A percentile compares a stretch with the other conserved stretches of the same genome.
These are phyloP conservation scores for Podarcis siculus DNA, from an alignment of 2,797 vertebrate species.

Conservation along the genomic window DNA sequence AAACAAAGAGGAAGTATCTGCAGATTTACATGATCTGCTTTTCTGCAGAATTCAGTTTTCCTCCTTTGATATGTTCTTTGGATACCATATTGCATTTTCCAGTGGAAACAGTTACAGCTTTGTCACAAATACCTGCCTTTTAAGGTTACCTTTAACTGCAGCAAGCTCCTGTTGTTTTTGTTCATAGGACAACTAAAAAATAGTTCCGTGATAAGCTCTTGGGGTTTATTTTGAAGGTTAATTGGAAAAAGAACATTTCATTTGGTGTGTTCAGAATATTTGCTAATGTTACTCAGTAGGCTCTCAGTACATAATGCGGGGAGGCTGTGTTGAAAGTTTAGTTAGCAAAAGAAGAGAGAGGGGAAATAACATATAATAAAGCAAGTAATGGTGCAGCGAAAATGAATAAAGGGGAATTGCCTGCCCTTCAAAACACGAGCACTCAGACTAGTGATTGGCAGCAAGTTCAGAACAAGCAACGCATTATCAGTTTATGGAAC, in stretches of 20 bases:
- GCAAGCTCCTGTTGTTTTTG: conserved; percentile 20
- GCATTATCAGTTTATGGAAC: not conserved
- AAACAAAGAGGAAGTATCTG: not conserved
- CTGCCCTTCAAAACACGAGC: not conserved
- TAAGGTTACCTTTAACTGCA: conserved; percentile 1
- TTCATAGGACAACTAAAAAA: conserved; percentile 31
- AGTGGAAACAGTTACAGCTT: not conserved
- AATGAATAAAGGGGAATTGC: not conserved
- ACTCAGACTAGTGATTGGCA: not conserved
- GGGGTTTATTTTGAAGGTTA: conserved; percentile 45
- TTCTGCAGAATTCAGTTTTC: not conserved
- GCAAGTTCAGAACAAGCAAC: not conserved
- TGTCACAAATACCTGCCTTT: conserved; percentile 28
- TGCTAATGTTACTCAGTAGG: conserved; percentile 58
- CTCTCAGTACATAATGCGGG: not conserved
- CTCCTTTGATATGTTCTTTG: not conserved
- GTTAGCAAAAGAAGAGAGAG: not conserved
- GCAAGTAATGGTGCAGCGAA: not conserved
- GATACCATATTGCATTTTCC: not conserved
- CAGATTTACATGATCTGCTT: not conserved
- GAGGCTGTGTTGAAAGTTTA: not conserved
- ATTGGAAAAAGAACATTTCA: conserved; percentile 49
- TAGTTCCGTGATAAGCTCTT: conserved; percentile 31
- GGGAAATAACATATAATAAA: no score
- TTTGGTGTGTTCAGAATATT: conserved; percentile 61